These are phyloP conservation scores for Tetramorium parvispinum DNA, from an alignment of 1,140 invertebrate genomes.

Conservation along the genomic window DNA sequence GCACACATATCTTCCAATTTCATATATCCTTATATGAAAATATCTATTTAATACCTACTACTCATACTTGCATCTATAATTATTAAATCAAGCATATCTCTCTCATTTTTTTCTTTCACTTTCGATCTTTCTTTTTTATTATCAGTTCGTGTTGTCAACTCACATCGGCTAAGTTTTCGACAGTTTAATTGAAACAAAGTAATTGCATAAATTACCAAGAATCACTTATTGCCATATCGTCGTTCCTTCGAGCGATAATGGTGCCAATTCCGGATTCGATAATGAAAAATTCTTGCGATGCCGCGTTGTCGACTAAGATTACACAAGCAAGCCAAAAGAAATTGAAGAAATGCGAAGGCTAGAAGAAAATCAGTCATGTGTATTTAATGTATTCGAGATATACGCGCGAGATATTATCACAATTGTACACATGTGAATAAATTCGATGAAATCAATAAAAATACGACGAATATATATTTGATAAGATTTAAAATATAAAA, in stretches of 20 bases:
- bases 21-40: neutral
- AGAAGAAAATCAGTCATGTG: neutral
- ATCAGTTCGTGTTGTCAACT: constrained; percentile 1
- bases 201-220: neutral
- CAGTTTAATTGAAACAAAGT: constrained; percentile 2
- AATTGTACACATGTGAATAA: neutral
- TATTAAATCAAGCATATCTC: neutral
- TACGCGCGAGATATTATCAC: neutral
- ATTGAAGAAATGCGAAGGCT: neutral
- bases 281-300: constrained; percentile 10
- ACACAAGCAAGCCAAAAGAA: neutral
- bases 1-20: no score
- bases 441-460: neutral
- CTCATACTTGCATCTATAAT: neutral
- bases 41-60: neutral
- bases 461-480: neutral
- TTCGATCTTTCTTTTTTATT: neutral
- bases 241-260: constrained; percentile 29
- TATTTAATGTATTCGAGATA: neutral
- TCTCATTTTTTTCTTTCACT: neutral
- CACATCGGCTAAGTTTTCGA: constrained; percentile 5
- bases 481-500: neutral
- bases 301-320: neutral
- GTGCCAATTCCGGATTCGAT: constrained; percentile 27
- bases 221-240: constrained; percentile 3